Evolutionary conservation across 2,113 vertebrate species (phyloP), one percentile per base, ranked within the genome.

Genomic region (Chamaea fasciata): DNA sequence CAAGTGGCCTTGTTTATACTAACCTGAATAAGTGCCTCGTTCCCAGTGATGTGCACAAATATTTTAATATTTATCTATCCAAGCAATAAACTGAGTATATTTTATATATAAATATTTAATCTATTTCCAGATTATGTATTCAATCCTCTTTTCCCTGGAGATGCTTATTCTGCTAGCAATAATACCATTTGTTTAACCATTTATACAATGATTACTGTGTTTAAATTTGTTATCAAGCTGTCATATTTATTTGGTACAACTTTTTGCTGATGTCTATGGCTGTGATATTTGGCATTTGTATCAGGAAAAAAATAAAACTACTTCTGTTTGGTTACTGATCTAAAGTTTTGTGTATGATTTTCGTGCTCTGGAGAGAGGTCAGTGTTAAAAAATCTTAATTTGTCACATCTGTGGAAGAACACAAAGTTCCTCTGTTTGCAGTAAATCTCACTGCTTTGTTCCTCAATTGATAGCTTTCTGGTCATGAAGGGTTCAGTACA

Each of bases 41-140:
- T 95, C 86, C 84, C 73, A 88, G 62, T 93, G 88, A 73, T 74
- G 67, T 96, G 69, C 84, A 83, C 83, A 94, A 87, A 92, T 97
- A 96, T 97, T 91, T 97, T 98, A 96, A 81, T 97, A 97, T 97
- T 98, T 98, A 97, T 98, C 97, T 96, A 97, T 96, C 75, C 94
- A 90, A 91, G 59, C 86, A 97, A 75, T 95, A 94, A 97, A 94
- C 87, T 96, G 96, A 97, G 70, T 90, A 89, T 97, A 90, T 98
- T 96, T 85, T 96, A 83, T 97, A 94, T 97, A 86, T 97, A 91
- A 98, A 97, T 96, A 97, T 96, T 93, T 90, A 88, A 96, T 95
- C 89, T 95, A 91, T 91, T 85, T 94, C 76, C 79, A 92, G 28
- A 96, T 91, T 83, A 69, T 95, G 89, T 93, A 96, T 94, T 94